Evolutionary conservation across 2,797 vertebrate species (phyloP), one percentile per base, ranked within the genome.

Genomic region (Gila robusta): DNA sequence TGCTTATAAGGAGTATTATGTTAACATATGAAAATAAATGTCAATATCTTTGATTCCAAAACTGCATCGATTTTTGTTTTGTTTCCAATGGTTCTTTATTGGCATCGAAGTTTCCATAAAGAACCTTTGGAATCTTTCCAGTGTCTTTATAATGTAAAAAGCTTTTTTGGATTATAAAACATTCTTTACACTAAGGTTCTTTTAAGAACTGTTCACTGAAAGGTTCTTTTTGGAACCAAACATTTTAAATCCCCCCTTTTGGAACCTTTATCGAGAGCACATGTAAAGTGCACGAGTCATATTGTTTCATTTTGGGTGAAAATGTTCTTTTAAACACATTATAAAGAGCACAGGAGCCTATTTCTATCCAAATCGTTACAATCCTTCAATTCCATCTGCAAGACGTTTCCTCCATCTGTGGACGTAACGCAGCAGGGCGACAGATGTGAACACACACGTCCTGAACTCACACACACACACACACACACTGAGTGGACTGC

Each of bases 401-500:
- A 39, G 54, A 86, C 32, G 54, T 81, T 64, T 86, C 67, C 56
- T 80, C 84, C 84, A 86, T 86, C 77, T 86, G 84, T 86, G 70
- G 41, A 73, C 9, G 28, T 72, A 85, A 32, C 56, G 28, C 77
- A 86, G 78, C 54, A 73, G 84, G 84, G 56, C 41, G 28, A 47
- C 84, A 86, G 84, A 86, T 86, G 84, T 86, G 84, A 47, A 21
- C 44, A 41, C 66, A 71, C 81, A 47, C 39, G 41, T 7, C 37
- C 70, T 77, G 74, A 77, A 83, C 81, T 72, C 71, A 21, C 67
- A 59, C 81, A 37, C 59, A 70, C 39, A 81, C 66, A 79, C 52
- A 49, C 70, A 64, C 7, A 73, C 54, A 64, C 56, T 5, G 47
- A 35, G 3, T 1, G n/a, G 73, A 74, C 73, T 67, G 28, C 81